Evolutionary conservation across 2,888 invertebrate species (phyloP).

Genomic region (Apoda limacodes): DNA sequence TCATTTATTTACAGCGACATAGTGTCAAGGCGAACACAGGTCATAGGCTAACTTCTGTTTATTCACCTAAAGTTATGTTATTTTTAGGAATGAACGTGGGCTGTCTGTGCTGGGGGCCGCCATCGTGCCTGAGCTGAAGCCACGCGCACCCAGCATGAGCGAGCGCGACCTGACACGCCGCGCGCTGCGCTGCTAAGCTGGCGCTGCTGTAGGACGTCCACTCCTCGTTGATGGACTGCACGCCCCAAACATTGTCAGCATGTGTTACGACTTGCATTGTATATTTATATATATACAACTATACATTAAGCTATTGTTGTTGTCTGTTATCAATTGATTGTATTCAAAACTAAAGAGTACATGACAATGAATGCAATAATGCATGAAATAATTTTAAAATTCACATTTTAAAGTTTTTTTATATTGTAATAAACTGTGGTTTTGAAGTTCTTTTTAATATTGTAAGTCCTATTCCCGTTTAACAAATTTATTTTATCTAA

Average conservation of each 20-base stretch:
- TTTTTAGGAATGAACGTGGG: constrained; percentile 21
- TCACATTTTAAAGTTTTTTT: no score
- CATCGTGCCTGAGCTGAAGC: constrained; percentile 68
- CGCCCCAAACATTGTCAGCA: not conserved
- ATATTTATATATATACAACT: not conserved
- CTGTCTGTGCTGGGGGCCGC: constrained; percentile 67
- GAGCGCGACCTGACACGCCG: constrained; percentile 65
- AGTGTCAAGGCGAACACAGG: no score
- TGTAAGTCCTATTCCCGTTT: no score
- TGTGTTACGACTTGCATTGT: not conserved
- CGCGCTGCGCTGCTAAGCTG: constrained; percentile 16
- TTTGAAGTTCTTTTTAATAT: no score
- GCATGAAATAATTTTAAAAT: no score
- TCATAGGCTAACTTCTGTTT: no score
- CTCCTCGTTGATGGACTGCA: constrained; percentile 15
- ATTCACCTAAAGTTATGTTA: no score
- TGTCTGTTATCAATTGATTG: not conserved
- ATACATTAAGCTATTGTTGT: not conserved
- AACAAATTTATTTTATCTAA: no score
- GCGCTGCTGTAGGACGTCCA: constrained; percentile 22
- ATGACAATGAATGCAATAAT: not conserved
- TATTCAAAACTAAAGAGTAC: not conserved
- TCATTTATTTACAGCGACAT: no score
- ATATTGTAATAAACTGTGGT: no score
- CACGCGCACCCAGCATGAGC: constrained; percentile 68